Conservation (phyloP, 2,113 vertebrate genomes). For the Plectropomus leopardus region DNA sequence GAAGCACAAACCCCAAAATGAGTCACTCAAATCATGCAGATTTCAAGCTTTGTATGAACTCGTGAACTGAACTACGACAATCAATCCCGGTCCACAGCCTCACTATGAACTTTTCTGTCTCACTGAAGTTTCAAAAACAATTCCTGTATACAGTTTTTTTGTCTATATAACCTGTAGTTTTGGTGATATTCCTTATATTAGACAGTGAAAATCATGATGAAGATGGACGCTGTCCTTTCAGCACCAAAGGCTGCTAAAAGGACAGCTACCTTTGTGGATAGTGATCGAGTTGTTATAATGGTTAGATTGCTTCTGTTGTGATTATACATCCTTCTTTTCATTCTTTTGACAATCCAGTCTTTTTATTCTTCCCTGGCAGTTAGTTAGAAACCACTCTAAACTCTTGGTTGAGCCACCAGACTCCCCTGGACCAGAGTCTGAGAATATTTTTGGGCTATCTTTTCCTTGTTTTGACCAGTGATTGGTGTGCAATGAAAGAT, state of each 20-base stretch:
- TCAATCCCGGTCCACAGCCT: background rate
- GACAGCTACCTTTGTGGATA: background rate
- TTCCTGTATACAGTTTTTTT: background rate
- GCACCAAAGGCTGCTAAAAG: background rate
- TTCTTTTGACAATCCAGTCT: background rate
- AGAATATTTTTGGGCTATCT: background rate
- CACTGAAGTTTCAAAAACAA: background rate
- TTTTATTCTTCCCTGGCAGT: background rate
- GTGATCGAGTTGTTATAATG: background rate
- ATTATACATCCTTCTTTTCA: background rate
- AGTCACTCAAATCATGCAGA: constrained; percentile 28
- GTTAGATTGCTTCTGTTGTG: background rate
- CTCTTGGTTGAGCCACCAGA: background rate
- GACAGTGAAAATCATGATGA: background rate
- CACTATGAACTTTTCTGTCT: background rate
- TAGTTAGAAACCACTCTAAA: background rate
- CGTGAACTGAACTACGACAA: background rate
- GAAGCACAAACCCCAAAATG: background rate
- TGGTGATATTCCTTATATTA: background rate
- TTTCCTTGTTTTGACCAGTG: background rate
- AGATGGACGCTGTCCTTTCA: constrained; percentile 23
- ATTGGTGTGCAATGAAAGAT: too few relatives aligned
- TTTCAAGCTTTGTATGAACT: constrained; percentile 1
- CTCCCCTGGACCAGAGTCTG: background rate
- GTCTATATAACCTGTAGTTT: background rate